A percentile compares a stretch with the other conserved stretches of the same genome.
These are phyloP conservation scores for Hydraecia micacea DNA, from an alignment of 2,888 invertebrate species.

Conservation along the genomic window DNA sequence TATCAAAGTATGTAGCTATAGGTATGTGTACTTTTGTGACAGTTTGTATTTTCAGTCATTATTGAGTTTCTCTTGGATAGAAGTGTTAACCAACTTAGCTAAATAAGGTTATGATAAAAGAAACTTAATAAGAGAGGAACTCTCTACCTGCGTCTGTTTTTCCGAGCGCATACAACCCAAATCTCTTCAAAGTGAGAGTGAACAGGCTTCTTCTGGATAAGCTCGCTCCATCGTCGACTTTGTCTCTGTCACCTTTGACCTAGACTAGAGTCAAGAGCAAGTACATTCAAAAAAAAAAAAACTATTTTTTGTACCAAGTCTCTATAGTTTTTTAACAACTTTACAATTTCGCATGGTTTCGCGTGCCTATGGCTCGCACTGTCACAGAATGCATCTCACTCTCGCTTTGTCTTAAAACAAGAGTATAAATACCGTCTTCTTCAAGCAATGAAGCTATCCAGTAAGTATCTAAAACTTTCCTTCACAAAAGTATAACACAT, in stretches of 20 bases:
- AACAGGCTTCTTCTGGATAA: too few relatives aligned
- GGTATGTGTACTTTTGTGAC: conserved; percentile 10
- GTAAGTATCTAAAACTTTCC: conserved; percentile 3
- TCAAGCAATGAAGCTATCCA: neutral
- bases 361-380: too few relatives aligned
- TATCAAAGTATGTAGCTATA: neutral
- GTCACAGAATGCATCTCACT: neutral
- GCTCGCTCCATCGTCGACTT: too few relatives aligned
- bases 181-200: too few relatives aligned
- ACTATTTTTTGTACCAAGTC: neutral
- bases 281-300: too few relatives aligned
- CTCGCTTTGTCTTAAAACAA: neutral
- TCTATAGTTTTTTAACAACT: too few relatives aligned
- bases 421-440: neutral
- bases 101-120: neutral
- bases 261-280: too few relatives aligned
- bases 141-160: too few relatives aligned
- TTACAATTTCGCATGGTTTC: too few relatives aligned
- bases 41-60: conserved; percentile 12
- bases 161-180: too few relatives aligned
- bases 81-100: neutral
- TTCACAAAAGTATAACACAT: conserved; percentile 31
- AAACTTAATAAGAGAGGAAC: neutral
- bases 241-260: too few relatives aligned
- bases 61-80: neutral